phyloP scores from a whole-genome alignment of 2,797 vertebrate species.

The Coccyzus lansbergi region DNA sequence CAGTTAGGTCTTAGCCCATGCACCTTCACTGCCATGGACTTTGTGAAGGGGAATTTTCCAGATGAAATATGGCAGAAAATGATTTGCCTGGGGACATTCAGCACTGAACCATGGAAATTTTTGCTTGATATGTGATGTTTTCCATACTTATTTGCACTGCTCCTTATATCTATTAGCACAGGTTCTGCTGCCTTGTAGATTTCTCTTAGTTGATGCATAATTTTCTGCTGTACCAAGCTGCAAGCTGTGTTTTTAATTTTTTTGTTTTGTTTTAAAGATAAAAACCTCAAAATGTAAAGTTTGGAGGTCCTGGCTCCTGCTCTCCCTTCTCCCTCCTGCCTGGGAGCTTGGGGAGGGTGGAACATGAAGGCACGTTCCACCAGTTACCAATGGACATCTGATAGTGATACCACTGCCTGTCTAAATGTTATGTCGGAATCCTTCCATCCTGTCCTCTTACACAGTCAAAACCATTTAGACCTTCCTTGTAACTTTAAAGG shows the following conservation, averaged over 20 bases:
- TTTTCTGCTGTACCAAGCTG: background rate
- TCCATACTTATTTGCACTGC: background rate
- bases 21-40: rapidly evolving
- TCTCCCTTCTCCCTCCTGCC: background rate
- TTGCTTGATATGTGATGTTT: background rate
- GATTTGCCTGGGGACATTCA: background rate
- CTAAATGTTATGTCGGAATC: background rate
- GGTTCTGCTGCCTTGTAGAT: background rate
- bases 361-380: background rate
- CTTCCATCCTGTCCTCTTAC: background rate
- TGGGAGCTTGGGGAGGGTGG: background rate
- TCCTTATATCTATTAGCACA: background rate
- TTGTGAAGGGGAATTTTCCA: background rate
- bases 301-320: background rate
- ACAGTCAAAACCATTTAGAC: background rate
- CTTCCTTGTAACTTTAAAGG: background rate
- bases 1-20: background rate
- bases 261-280: background rate
- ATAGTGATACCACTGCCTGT: background rate
- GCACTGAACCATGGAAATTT: background rate
- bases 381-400: background rate
- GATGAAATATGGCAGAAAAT: background rate
- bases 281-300: background rate
- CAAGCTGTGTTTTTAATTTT: background rate
- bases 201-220: slow-evolving; percentile 5